These are phyloP conservation scores for Operophtera brumata DNA, from an alignment of 2,888 invertebrate genomes.

Conservation along the genomic window DNA sequence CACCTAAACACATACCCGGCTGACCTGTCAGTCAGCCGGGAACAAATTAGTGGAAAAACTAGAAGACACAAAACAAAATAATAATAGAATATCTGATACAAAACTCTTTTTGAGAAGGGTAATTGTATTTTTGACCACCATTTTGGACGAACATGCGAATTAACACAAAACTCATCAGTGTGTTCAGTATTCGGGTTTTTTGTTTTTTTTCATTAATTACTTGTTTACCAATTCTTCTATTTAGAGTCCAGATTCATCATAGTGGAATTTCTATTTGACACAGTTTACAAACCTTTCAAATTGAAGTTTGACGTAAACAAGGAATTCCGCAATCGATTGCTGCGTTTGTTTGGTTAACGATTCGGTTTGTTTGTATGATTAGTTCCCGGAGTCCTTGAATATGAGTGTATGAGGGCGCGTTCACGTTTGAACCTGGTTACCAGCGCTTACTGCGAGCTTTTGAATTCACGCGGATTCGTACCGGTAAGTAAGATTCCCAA, in stretches of 20 bases:
- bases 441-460: not conserved
- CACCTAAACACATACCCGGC: too few relatives aligned
- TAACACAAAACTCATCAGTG: too few relatives aligned
- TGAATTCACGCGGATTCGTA: too few relatives aligned
- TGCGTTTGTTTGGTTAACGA: constrained; percentile 22
- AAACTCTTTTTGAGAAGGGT: too few relatives aligned
- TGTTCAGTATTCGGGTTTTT: too few relatives aligned
- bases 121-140: too few relatives aligned
- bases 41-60: too few relatives aligned
- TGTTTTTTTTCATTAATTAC: not conserved
- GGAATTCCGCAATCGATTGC: constrained; percentile 19
- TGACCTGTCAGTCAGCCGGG: too few relatives aligned
- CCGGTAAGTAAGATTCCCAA: too few relatives aligned
- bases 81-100: too few relatives aligned
- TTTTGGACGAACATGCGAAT: too few relatives aligned
- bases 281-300: constrained; percentile 22
- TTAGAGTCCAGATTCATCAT: constrained; percentile 18
- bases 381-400: constrained; percentile 13
- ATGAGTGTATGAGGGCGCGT: not conserved
- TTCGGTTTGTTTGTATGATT: constrained; percentile 23
- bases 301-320: constrained; percentile 14
- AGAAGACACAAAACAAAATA: too few relatives aligned
- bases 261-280: constrained; percentile 25
- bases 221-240: not conserved
- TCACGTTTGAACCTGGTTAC: constrained; percentile 1